phyloP scores from a whole-genome alignment of 1,140 invertebrate species.

The Danaus plexippus region DNA sequence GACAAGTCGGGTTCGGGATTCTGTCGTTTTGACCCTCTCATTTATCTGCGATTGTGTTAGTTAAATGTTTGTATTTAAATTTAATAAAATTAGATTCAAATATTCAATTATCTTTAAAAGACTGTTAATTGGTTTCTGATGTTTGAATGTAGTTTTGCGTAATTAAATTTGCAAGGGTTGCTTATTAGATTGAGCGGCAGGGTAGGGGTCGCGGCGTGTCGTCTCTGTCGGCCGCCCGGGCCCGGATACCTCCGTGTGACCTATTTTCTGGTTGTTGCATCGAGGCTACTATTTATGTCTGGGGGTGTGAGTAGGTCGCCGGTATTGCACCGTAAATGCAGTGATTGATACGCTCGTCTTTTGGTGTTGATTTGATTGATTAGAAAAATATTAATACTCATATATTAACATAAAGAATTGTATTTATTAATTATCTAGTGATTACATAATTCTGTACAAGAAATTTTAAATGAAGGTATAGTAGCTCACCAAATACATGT shows the following conservation, averaged over 20 bases:
- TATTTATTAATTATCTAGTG: no score
- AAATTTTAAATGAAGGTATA: no score
- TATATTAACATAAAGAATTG: no score
- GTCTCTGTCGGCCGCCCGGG: constrained; percentile 46
- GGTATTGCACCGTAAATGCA: constrained; percentile 44
- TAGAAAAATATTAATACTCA: no score
- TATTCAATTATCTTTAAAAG: no score
- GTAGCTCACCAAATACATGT: no score
- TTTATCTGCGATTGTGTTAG: constrained; percentile 36
- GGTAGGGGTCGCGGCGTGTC: constrained; percentile 49
- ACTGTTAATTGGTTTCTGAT: constrained; percentile 5
- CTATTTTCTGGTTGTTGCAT: constrained; percentile 70
- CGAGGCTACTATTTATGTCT: constrained; percentile 66
- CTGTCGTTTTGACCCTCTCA: constrained; percentile 37
- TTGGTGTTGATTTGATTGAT: background rate
- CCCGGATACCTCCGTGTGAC: constrained; percentile 66
- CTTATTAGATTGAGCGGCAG: constrained; percentile 49
- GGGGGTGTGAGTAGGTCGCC: constrained; percentile 55
- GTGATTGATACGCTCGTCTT: constrained; percentile 20
- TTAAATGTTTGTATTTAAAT: constrained; percentile 37
- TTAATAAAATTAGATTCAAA: constrained; percentile 14
- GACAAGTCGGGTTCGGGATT: constrained; percentile 37
- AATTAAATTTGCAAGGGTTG: constrained; percentile 52
- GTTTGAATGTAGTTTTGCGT: constrained; percentile 21
- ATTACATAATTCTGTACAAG: no score